phyloP scores from a whole-genome alignment of 1,140 invertebrate genomes.

The Pseudachorutes palmiensis region DNA sequence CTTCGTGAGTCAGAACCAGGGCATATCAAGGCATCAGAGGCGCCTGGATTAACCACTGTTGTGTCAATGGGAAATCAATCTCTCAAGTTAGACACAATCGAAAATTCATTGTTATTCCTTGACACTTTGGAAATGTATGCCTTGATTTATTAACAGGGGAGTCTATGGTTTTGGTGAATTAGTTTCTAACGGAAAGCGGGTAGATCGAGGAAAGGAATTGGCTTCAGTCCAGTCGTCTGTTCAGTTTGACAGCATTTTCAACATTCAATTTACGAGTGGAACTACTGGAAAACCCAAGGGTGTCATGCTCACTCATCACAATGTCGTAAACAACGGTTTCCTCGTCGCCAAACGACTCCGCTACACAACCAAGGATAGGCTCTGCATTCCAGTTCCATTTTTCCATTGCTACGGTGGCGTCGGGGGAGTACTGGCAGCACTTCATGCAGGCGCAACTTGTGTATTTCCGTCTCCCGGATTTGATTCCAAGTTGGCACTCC shows the following conservation, averaged over 20 bases:
- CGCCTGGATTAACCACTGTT: conserved; percentile 22
- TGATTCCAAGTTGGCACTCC: conserved; percentile 57
- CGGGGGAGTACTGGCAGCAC: conserved; percentile 53
- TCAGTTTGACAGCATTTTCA: conserved; percentile 35
- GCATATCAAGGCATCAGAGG: conserved; percentile 13
- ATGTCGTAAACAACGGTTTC: conserved; percentile 74
- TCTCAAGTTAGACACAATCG: conserved; percentile 19
- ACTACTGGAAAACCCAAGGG: conserved; percentile 82
- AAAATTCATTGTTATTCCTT: not conserved
- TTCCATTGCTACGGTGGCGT: conserved; percentile 86
- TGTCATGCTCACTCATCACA: conserved; percentile 68
- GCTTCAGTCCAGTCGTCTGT: no score
- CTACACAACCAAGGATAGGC: conserved; percentile 32
- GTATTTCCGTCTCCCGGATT: conserved; percentile 62
- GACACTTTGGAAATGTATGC: not conserved
- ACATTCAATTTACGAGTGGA: conserved; percentile 38
- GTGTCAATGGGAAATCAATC: conserved; percentile 24
- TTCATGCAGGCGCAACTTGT: conserved; percentile 58
- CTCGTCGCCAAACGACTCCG: conserved; percentile 20
- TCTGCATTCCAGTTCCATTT: conserved; percentile 76
- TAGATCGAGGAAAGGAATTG: not conserved
- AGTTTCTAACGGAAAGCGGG: conserved; percentile 5
- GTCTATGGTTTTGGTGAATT: conserved; percentile 27
- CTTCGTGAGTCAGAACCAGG: conserved; percentile 22
- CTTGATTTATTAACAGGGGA: conserved; percentile 19